phyloP scores from a whole-genome alignment of 2,113 vertebrate genomes.

The Trachemys scripta region DNA sequence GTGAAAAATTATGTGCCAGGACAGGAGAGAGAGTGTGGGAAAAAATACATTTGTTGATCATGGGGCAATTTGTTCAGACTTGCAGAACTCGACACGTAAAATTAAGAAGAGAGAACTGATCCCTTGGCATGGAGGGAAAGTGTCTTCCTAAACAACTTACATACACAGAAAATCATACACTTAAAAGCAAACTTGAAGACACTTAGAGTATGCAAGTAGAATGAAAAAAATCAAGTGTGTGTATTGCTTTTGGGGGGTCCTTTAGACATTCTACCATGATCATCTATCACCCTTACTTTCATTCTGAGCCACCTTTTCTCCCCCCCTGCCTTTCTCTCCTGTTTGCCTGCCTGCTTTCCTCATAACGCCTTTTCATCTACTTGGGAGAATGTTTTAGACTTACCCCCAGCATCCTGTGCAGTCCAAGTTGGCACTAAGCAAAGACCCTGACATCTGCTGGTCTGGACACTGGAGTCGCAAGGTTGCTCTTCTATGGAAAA shows the following conservation, averaged over 20 bases:
- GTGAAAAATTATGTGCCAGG: neutral
- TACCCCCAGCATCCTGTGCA: neutral
- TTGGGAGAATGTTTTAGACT: neutral
- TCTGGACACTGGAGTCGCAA: neutral
- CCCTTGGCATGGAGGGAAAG: neutral
- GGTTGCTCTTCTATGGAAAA: neutral
- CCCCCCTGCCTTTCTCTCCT: neutral
- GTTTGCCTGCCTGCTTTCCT: neutral
- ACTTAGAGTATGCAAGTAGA: neutral
- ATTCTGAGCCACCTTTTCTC: neutral
- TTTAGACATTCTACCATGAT: neutral
- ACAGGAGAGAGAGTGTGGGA: neutral
- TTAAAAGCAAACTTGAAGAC: neutral
- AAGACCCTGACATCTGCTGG: neutral
- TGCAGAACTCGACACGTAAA: neutral
- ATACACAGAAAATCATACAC: neutral
- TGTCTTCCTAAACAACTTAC: neutral
- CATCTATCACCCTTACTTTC: slow-evolving; percentile 19
- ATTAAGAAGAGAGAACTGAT: neutral
- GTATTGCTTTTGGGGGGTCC: neutral
- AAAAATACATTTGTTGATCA: neutral
- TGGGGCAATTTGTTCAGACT: neutral
- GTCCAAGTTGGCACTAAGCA: neutral
- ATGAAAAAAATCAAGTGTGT: neutral
- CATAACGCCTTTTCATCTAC: neutral